Base-by-base conservation (phyloP, 1,140 invertebrate genomes). In the Papilio helenus region DNA sequence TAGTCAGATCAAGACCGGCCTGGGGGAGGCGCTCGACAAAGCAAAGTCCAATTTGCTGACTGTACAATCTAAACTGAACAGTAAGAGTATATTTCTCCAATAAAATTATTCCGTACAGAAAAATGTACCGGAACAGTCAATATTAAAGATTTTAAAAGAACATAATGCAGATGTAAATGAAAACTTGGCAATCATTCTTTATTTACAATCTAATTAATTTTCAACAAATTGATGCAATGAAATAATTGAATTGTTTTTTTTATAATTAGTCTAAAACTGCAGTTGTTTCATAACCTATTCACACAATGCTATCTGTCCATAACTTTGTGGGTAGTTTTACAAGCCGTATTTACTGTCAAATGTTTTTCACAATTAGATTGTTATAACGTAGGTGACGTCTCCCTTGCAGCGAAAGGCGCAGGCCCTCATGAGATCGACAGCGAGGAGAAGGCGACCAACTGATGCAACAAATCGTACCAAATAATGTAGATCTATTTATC, bases 1-100 rank as follows among this genome's bases (percentile, higher is more conserved):
- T 91, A 97, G 97, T 85, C 96, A 97, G 87, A 98, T 98, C 58
- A 98, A 98, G 88, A 95, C 94, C 9, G 97, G 97, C 0, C 93
- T 98, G 0, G 96, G 96, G 0, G 95, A 96, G 1, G 97, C 97
- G 0, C 87, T 98, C 14, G 97, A 97, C 76, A 96, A 97, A 80
- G 96, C 97, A 14, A 96, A 97, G 82, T 95, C 94, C 16, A 97
- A 96, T 49, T 97, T 97, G 80, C 95, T 96, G 72, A 91, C 95
- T 29, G 96, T 97, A 4, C 96, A 97, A 79, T 94, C 96, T 12
- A 96, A 96, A 86, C 88, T 96, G 65, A 91, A 92, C 85, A 86
- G 88, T 88, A 78, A 82, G 72, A 20, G 3, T 77, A 29, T 23
- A 44, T n/a, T 34, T 16, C 61, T 16, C 10, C 18, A 65, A 65